Conservation (phyloP, 2,888 invertebrate species). For the Exocentrus adspersus region DNA sequence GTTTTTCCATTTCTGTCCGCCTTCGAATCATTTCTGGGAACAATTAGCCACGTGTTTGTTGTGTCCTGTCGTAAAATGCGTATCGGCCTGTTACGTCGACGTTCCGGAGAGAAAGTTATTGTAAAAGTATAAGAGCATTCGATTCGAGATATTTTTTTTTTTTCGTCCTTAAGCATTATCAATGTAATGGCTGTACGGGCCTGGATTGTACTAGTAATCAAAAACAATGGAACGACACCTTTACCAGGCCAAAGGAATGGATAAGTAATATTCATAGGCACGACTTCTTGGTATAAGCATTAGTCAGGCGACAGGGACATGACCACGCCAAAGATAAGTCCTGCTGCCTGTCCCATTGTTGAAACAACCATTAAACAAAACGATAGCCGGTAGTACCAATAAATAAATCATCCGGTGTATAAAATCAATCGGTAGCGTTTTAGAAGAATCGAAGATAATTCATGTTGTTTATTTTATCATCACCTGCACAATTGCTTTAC, state of each 20-base stretch:
- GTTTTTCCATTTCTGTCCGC: conserved; percentile 41
- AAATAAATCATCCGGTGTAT: no score
- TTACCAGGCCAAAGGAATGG: neutral
- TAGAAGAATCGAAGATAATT: no score
- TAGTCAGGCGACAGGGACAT: no score
- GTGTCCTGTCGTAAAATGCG: conserved; percentile 39
- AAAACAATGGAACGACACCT: conserved; percentile 9
- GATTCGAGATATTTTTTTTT: conserved; percentile 17
- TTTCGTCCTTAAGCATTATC: conserved; percentile 15
- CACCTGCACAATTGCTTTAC: no score
- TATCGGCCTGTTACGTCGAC: no score
- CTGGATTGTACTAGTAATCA: conserved; percentile 13
- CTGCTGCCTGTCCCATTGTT: neutral
- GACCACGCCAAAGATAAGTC: neutral
- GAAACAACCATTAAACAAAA: neutral
- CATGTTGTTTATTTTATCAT: no score
- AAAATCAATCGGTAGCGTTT: no score
- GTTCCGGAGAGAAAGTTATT: conserved; percentile 46
- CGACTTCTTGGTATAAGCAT: no score
- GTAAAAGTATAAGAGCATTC: conserved; percentile 21
- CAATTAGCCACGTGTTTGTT: conserved; percentile 49
- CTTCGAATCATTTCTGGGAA: conserved; percentile 43
- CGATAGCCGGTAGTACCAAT: no score
- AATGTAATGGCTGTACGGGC: conserved; percentile 1
- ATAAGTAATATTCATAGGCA: no score